Evolutionary conservation across 35 echinoderm and acorn worm genomes (phyloP).

Genomic region (Acanthaster planci): DNA sequence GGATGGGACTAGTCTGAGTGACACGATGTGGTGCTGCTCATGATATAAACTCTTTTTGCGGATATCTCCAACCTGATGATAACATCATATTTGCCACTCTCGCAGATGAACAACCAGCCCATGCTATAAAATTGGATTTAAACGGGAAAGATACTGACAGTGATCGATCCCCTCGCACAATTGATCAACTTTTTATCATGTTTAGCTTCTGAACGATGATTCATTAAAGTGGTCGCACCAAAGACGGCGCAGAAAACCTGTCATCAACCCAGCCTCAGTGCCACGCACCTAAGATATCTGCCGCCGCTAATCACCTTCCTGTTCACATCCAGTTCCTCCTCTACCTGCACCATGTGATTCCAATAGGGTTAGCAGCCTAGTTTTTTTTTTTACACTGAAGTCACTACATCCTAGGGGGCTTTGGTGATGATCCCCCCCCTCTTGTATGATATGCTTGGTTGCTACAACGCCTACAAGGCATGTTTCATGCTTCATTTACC

Average conservation of each 20-base stretch:
- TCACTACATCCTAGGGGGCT: neutral
- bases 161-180: no score
- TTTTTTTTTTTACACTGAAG: constrained; percentile 5
- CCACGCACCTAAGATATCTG: neutral
- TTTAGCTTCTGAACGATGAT: neutral
- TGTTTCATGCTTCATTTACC: constrained; percentile 26
- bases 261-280: neutral
- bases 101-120: no score
- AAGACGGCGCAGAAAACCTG: neutral
- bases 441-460: neutral
- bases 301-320: neutral
- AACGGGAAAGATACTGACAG: no score
- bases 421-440: neutral
- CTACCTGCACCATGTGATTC: neutral
- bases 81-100: no score
- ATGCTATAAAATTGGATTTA: no score
- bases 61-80: no score
- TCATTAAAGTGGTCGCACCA: neutral
- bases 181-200: no score
- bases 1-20: no score
- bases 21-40: no score
- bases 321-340: neutral
- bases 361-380: constrained; percentile 11
- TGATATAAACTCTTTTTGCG: no score
- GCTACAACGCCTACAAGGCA: constrained; percentile 18